Conservation (phyloP, 2,888 invertebrate genomes). For the Steinernema hermaphroditum region DNA sequence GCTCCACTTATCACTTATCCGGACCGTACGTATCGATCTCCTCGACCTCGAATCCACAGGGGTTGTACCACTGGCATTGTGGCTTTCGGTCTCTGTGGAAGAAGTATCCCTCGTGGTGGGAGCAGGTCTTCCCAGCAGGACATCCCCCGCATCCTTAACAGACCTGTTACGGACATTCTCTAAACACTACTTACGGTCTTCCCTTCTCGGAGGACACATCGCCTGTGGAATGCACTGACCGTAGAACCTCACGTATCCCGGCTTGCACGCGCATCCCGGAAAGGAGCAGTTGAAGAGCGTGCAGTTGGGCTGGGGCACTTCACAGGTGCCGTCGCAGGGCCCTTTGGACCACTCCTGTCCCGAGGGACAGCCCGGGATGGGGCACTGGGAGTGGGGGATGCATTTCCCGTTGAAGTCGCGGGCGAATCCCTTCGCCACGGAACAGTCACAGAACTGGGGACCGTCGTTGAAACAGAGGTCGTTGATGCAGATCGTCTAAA, state of each 20-base stretch:
- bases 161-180: background rate
- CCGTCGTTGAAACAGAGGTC: conserved; percentile 1
- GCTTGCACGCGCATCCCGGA: conserved; percentile 8
- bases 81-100: background rate
- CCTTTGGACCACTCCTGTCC: background rate
- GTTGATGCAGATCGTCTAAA: conserved; percentile 1
- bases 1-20: background rate
- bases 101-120: background rate
- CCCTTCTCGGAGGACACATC: background rate
- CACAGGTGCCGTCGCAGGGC: conserved; percentile 1
- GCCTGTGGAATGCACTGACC: background rate
- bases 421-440: background rate
- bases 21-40: background rate
- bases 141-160: conserved; percentile 1
- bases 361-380: background rate
- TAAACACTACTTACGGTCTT: background rate
- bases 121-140: conserved; percentile 5
- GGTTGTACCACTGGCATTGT: background rate
- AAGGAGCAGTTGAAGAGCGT: background rate
- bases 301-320: conserved; percentile 17
- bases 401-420: conserved; percentile 6
- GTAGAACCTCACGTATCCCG: background rate
- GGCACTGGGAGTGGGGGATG: background rate
- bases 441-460: conserved; percentile 14
- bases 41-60: background rate